These are phyloP conservation scores for Seriola rivoliana DNA, from an alignment of 2,113 vertebrate genomes.

Conservation along the genomic window DNA sequence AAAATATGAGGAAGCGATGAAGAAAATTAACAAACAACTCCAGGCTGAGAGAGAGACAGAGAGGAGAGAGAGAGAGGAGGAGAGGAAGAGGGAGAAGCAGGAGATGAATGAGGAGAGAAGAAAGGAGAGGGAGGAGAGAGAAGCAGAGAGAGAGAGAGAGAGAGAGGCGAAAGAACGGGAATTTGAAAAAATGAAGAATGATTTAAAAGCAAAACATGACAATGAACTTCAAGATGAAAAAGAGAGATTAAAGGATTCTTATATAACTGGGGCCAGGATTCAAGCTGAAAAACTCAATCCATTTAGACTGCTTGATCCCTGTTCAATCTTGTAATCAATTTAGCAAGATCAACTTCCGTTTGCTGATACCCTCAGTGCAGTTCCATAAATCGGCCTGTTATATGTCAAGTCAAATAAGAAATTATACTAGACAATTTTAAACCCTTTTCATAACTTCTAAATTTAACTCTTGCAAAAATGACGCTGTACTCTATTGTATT, in stretches of 20 bases:
- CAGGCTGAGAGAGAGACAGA: not conserved
- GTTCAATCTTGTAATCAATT: no score
- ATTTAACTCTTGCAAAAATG: no score
- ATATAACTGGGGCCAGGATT: not conserved
- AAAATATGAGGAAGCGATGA: not conserved
- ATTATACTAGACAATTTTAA: no score
- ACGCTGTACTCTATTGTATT: no score
- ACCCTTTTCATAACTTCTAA: no score
- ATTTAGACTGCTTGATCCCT: no score
- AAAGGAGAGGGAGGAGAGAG: no score
- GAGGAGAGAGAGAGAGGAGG: not conserved
- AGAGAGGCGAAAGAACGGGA: not conserved
- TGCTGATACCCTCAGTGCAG: not conserved
- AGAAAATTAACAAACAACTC: not conserved
- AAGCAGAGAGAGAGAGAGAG: not conserved
- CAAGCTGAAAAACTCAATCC: not conserved
- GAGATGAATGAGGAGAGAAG: no score
- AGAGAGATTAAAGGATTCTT: not conserved
- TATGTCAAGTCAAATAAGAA: no score
- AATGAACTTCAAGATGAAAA: not conserved
- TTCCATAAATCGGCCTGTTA: not conserved
- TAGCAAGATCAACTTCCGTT: not conserved
- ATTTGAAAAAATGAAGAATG: not conserved
- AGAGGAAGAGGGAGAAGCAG: not conserved
- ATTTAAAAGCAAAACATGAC: not conserved